These are phyloP conservation scores for Lamellibrachia satsuma DNA, from an alignment of 2,888 invertebrate species.

Conservation along the genomic window DNA sequence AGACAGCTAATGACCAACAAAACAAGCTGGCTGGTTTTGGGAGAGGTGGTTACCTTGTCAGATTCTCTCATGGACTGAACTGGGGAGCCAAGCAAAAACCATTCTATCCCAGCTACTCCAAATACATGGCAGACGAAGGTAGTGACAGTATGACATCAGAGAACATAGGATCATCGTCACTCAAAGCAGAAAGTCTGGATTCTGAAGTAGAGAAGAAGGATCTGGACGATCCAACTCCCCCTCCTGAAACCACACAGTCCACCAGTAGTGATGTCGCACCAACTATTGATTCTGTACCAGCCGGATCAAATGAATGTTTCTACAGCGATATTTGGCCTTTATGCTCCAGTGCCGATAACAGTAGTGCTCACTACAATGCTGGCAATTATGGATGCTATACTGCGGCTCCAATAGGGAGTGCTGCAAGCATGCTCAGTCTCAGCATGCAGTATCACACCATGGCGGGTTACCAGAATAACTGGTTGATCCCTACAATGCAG, in stretches of 20 bases:
- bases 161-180: background rate
- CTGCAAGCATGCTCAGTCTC: no score
- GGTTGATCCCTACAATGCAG: background rate
- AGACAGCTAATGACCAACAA: background rate
- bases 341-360: background rate
- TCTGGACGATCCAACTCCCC: background rate
- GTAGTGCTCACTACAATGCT: no score
- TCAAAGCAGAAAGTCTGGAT: background rate
- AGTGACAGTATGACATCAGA: background rate
- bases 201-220: background rate
- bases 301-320: background rate
- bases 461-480: no score
- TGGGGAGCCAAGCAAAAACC: background rate
- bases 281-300: background rate
- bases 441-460: no score
- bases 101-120: background rate
- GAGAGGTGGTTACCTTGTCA: background rate
- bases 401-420: background rate
- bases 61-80: background rate
- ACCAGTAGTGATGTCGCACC: background rate
- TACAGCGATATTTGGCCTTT: background rate
- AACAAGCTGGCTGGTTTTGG: conserved; percentile 1
- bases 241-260: background rate
- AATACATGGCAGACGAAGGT: background rate
- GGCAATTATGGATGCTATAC: background rate